A percentile compares a stretch with the other conserved stretches of the same genome.
Conservation (phyloP, 2,888 invertebrate species). For the Petrolisthes manimaculis region DNA sequence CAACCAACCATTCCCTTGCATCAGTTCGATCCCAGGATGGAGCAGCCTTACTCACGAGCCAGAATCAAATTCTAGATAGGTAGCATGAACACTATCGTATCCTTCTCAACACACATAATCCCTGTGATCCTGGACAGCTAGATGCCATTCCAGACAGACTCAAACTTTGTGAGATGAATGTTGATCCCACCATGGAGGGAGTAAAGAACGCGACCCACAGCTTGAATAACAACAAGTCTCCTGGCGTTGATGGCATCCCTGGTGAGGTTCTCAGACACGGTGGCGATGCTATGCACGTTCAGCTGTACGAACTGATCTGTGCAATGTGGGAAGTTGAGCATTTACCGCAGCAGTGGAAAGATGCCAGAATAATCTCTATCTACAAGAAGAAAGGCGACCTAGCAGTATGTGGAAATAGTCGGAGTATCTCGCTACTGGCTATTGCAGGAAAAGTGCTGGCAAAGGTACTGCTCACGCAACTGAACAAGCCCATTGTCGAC, state of each 20-base stretch:
- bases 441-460: background rate
- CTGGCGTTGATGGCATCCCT: background rate
- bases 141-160: too few species aligned
- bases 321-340: background rate
- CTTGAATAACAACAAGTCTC: background rate
- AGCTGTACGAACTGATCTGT: background rate
- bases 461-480: background rate
- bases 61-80: too few species aligned
- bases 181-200: background rate
- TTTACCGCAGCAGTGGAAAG: background rate
- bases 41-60: too few species aligned
- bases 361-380: background rate
- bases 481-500: background rate
- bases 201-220: background rate
- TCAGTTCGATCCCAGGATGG: too few species aligned
- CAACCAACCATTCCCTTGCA: too few species aligned
- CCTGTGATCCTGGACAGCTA: too few species aligned
- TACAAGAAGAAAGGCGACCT: background rate
- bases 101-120: too few species aligned
- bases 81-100: too few species aligned
- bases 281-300: background rate
- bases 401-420: background rate
- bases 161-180: too few species aligned
- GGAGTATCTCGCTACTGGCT: background rate
- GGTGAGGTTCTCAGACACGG: background rate